Conservation (phyloP, 2,888 invertebrate species). For the Acronicta leporina region DNA sequence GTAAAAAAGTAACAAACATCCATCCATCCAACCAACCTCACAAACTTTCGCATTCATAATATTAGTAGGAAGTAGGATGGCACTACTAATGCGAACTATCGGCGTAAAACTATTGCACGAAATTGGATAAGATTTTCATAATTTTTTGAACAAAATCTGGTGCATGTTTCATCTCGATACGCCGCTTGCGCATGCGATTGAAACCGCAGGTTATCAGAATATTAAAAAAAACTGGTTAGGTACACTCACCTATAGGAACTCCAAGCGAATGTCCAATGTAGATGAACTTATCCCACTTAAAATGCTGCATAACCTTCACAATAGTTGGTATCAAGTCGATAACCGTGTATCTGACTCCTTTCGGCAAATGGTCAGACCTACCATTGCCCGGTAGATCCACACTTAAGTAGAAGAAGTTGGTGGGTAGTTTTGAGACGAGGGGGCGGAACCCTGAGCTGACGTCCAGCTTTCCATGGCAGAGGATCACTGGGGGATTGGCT, state of each 20-base stretch:
- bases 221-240: not conserved
- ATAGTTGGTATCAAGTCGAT: constrained; percentile 71
- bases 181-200: too few species aligned
- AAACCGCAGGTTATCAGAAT: too few species aligned
- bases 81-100: too few species aligned
- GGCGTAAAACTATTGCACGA: too few species aligned
- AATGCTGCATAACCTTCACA: constrained; percentile 65
- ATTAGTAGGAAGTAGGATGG: too few species aligned
- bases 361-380: constrained; percentile 85
- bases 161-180: too few species aligned
- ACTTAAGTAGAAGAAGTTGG: constrained; percentile 72
- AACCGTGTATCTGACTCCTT: constrained; percentile 65
- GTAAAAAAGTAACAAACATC: too few species aligned
- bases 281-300: constrained; percentile 71
- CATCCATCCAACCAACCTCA: too few species aligned
- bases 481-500: constrained; percentile 83
- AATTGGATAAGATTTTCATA: too few species aligned
- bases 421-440: constrained; percentile 85
- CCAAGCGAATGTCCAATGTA: constrained; percentile 80
- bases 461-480: constrained; percentile 90
- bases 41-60: too few species aligned
- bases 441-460: constrained; percentile 89
- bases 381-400: constrained; percentile 90
- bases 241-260: constrained; percentile 68
- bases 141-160: too few species aligned